A percentile compares a stretch with the other conserved stretches of the same genome.
Conservation (phyloP, 2,888 invertebrate genomes). For the Scaptomyza tumidula region DNA sequence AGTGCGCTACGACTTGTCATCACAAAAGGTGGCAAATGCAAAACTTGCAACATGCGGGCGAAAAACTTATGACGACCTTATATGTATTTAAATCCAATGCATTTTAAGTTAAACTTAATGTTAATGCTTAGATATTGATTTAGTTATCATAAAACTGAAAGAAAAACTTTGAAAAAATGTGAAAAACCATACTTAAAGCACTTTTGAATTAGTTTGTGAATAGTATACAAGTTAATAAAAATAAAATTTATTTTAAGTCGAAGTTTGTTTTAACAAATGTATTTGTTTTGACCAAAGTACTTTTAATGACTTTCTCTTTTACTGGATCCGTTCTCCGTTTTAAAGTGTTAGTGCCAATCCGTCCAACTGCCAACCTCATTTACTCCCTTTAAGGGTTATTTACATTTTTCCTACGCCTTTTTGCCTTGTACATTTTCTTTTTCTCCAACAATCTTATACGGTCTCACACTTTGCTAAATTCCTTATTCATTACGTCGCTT, state of each 20-base stretch:
- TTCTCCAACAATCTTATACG: neutral
- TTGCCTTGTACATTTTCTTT: neutral
- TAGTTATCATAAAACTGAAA: too few relatives aligned
- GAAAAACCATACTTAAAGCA: too few relatives aligned
- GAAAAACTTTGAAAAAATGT: too few relatives aligned
- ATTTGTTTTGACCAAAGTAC: neutral
- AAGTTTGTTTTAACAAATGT: too few relatives aligned
- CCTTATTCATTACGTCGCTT: conserved; percentile 61
- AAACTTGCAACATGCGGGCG: conserved; percentile 9
- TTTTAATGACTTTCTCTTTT: neutral
- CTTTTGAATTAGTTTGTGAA: too few relatives aligned
- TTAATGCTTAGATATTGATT: too few relatives aligned
- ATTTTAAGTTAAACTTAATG: neutral
- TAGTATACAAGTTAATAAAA: too few relatives aligned
- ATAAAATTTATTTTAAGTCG: too few relatives aligned
- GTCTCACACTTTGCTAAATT: conserved; percentile 28
- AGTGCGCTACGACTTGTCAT: conserved; percentile 31
- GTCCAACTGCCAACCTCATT: neutral
- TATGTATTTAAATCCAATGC: neutral
- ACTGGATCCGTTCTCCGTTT: neutral
- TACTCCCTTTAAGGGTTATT: too few relatives aligned
- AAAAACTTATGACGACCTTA: conserved; percentile 17
- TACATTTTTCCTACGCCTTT: neutral
- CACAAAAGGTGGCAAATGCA: conserved; percentile 28
- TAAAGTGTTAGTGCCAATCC: neutral